Evolutionary conservation across 1,140 invertebrate species (phyloP).

Genomic region (Drosophila biarmipes): DNA sequence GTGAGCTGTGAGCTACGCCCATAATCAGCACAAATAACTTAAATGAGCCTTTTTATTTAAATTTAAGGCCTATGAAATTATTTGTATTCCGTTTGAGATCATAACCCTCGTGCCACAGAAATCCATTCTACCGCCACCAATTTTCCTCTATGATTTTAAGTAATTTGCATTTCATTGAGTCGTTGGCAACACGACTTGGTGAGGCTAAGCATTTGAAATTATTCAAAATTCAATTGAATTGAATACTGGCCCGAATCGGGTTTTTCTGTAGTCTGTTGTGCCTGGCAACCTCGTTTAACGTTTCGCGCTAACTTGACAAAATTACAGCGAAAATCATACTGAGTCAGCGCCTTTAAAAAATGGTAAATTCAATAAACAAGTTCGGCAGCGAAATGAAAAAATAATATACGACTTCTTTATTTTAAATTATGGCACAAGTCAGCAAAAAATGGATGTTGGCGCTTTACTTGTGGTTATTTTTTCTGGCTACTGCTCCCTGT

Average conservation of each 20-base stretch:
- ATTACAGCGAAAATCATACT: slow-evolving; percentile 63
- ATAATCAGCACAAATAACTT: neutral
- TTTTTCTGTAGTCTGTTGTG: slow-evolving; percentile 19
- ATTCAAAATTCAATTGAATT: slow-evolving; percentile 60
- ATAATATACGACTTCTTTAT: slow-evolving; percentile 43
- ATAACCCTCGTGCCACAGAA: neutral
- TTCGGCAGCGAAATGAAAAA: slow-evolving; percentile 24
- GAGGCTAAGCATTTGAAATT: slow-evolving; percentile 27
- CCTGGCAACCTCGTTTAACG: slow-evolving; percentile 15
- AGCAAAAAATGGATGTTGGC: slow-evolving; percentile 54
- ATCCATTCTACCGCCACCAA: too few relatives aligned
- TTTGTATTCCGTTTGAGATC: neutral
- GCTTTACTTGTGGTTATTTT: slow-evolving; percentile 27
- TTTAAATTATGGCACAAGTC: slow-evolving; percentile 40
- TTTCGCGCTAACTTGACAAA: slow-evolving; percentile 68
- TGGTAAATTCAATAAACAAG: slow-evolving; percentile 27
- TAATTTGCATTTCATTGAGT: slow-evolving; percentile 15
- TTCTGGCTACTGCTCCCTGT: neutral
- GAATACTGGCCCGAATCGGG: slow-evolving; percentile 41
- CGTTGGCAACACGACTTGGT: slow-evolving; percentile 26
- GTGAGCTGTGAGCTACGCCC: neutral
- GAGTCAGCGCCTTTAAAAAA: slow-evolving; percentile 61
- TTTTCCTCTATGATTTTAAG: too few relatives aligned
- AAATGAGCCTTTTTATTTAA: neutral
- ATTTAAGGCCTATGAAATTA: neutral